Evolutionary conservation across 2,797 vertebrate genomes (phyloP), one percentile per base, ranked within the genome.

Genomic region (Pelodytes ibericus): DNA sequence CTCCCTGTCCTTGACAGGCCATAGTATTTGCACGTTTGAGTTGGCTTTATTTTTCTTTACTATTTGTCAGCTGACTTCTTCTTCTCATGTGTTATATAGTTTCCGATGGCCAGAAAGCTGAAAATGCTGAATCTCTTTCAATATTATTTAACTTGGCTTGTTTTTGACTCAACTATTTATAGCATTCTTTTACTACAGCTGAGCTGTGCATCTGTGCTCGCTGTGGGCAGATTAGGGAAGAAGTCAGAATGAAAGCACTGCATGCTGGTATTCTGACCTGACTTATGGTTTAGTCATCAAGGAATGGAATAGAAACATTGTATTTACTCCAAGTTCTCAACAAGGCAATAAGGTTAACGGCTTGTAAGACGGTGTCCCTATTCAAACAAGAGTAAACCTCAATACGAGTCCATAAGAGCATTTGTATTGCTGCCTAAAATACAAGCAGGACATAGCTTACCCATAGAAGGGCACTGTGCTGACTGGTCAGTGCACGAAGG

Each of bases 301-400:
- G 26, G 80, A 44, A 66, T 72, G 20, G 0, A 4, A 24, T 62
- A 77, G 59, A 51, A n/a, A 71, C 83, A 71, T 20, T 74, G 58
- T 86, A 90, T 91, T 90, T 88, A 93, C 90, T 86, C 91, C 88
- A 80, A 92, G 87, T 86, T 90, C 91, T 72, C 91, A 89, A 84
- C 91, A 92, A 83, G 91, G 90, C 79, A 93, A 81, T 71, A 91
- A 84, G 66, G 91, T 89, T 88, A 93, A 91, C 79, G 86, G 83
- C 72, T 91, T 91, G 83, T 89, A 87, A 81, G 86, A 85, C 57
- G 83, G 49, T 0, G 84, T 88, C 84, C 89, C 91, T 92, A 82
- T 16, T 82, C 18, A 68, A 26, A n/a, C 68, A 81, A 66, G 72
- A 83, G 49, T 84, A 4, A 76, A 60, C n/a, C 5, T 4, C 1